Evolutionary conservation across 2,888 invertebrate species (phyloP).

Genomic region (Catocala nupta): DNA sequence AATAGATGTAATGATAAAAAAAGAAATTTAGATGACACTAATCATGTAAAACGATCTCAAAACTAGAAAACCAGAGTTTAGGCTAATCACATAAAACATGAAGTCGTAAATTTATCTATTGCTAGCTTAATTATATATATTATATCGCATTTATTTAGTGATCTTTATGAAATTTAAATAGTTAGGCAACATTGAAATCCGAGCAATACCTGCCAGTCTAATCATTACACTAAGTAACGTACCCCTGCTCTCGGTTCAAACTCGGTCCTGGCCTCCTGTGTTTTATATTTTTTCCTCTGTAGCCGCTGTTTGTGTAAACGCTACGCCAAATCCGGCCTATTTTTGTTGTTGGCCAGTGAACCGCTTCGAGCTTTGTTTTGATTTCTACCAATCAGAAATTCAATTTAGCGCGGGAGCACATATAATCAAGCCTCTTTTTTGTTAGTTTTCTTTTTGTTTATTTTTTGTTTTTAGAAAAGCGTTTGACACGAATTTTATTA

Average conservation of each 20-base stretch:
- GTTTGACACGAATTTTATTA: conserved; percentile 35
- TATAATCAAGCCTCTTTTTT: conserved; percentile 43
- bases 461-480: conserved; percentile 20
- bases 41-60: too few relatives aligned
- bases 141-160: too few relatives aligned
- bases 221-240: neutral
- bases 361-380: conserved; percentile 55
- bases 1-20: too few relatives aligned
- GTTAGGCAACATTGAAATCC: too few relatives aligned
- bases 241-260: conserved; percentile 5
- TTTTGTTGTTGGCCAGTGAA: conserved; percentile 70
- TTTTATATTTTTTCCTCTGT: conserved; percentile 52
- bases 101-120: too few relatives aligned
- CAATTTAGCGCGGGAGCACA: conserved; percentile 50
- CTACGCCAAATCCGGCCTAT: conserved; percentile 65
- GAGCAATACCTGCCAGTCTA: too few relatives aligned
- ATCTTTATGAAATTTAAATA: too few relatives aligned
- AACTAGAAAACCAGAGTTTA: too few relatives aligned
- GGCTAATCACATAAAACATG: too few relatives aligned
- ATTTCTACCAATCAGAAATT: conserved; percentile 56
- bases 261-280: conserved; percentile 41
- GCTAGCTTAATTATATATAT: too few relatives aligned
- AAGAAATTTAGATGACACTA: too few relatives aligned
- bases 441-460: conserved; percentile 25
- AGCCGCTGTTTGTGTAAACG: conserved; percentile 62